Conservation (phyloP, 2,888 invertebrate genomes). For the Lepidonotus clava region DNA sequence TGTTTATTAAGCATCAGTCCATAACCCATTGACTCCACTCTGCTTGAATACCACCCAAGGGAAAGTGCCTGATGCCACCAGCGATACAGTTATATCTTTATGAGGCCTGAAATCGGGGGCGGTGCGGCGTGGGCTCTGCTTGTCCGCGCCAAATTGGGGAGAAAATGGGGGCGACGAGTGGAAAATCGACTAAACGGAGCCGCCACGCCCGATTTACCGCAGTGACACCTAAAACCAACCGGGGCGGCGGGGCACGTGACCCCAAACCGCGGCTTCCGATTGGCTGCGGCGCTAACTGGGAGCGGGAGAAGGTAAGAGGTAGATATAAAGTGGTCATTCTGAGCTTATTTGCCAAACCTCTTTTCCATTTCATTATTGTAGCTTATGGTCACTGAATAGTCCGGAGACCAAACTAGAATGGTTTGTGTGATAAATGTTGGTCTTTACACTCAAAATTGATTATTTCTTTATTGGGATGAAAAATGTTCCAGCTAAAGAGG, state of each 20-base stretch:
- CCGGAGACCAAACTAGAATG: too few relatives aligned
- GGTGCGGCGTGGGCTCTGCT: neutral
- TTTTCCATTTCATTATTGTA: too few relatives aligned
- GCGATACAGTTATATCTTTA: neutral
- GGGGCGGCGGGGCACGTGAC: neutral
- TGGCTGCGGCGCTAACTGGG: neutral
- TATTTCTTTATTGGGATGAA: too few relatives aligned
- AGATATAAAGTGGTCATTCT: too few relatives aligned
- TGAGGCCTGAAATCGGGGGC: neutral
- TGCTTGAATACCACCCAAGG: neutral
- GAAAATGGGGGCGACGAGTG: neutral
- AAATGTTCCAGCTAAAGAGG: too few relatives aligned
- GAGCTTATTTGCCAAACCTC: too few relatives aligned
- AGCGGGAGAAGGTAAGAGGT: too few relatives aligned
- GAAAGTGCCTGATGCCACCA: neutral
- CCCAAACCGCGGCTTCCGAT: constrained; percentile 13
- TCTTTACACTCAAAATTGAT: too few relatives aligned
- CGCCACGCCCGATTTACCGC: neutral
- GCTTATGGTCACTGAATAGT: too few relatives aligned
- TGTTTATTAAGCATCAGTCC: too few relatives aligned
- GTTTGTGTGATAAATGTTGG: too few relatives aligned
- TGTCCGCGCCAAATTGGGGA: neutral
- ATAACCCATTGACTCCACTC: neutral
- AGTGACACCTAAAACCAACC: constrained; percentile 10
- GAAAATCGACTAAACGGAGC: neutral